A percentile compares a stretch with the other conserved stretches of the same genome.
Conservation (phyloP, 2,113 vertebrate genomes). For the Xiphophorus maculatus region DNA sequence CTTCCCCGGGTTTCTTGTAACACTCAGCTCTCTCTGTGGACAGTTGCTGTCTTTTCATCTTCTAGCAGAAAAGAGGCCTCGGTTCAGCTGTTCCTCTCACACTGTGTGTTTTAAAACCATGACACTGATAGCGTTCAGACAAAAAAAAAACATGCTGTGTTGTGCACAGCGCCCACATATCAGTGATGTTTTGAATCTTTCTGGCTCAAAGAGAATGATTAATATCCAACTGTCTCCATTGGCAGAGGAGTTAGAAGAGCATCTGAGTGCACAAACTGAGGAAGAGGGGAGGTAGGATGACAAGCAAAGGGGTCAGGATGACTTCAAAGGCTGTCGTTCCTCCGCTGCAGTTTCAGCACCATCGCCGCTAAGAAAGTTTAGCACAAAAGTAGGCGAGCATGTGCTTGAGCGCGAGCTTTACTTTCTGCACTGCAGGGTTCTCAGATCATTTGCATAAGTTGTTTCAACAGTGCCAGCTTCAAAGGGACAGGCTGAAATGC, state of each 20-base stretch:
- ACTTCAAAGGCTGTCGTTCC: slow-evolving; percentile 59
- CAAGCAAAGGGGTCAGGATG: slow-evolving; percentile 26
- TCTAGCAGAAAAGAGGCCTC: slow-evolving; percentile 24
- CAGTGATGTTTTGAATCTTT: slow-evolving; percentile 16
- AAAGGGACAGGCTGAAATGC: slow-evolving; percentile 54
- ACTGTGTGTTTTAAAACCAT: slow-evolving; percentile 38
- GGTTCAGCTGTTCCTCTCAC: slow-evolving; percentile 54
- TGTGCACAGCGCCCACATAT: slow-evolving; percentile 17
- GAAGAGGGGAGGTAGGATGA: slow-evolving; percentile 13
- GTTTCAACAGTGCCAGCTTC: slow-evolving; percentile 60
- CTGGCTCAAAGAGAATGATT: slow-evolving; percentile 32
- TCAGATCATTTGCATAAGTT: slow-evolving; percentile 66
- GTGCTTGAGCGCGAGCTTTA: slow-evolving; percentile 13
- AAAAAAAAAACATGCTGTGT: slow-evolving; percentile 17
- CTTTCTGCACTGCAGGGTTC: slow-evolving; percentile 31
- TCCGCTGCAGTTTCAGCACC: slow-evolving; percentile 20
- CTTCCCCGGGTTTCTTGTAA: slow-evolving; percentile 30
- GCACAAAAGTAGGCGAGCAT: slow-evolving; percentile 14
- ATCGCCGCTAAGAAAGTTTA: slow-evolving; percentile 31
- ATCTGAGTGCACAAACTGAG: neutral
- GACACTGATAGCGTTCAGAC: slow-evolving; percentile 50
- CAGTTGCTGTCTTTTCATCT: slow-evolving; percentile 47
- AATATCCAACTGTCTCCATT: slow-evolving; percentile 36
- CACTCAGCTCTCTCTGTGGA: slow-evolving; percentile 34
- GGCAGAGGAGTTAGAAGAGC: slow-evolving; percentile 13